Evolutionary conservation across 2,797 vertebrate species (phyloP).

Genomic region (Siniperca undulata): DNA sequence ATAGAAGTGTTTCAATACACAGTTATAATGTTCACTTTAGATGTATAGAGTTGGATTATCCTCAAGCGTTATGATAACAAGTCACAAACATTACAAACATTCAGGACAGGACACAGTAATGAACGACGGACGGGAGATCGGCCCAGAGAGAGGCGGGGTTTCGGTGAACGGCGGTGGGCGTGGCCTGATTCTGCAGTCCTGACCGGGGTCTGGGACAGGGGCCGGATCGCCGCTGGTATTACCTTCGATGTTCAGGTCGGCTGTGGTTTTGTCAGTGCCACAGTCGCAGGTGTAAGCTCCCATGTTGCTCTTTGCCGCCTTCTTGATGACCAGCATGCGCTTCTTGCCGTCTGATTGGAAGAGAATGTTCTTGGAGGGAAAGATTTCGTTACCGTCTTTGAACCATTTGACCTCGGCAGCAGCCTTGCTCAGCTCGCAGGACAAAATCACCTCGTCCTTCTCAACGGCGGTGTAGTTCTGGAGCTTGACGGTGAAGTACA

Average conservation of each 20-base stretch:
- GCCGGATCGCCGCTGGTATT: conserved; percentile 31
- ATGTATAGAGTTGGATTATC: conserved; percentile 35
- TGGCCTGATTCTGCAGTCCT: conserved; percentile 31
- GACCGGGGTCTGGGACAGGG: neutral
- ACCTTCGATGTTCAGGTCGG: conserved; percentile 95
- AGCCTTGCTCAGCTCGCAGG: conserved; percentile 96
- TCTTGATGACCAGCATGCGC: conserved; percentile 91
- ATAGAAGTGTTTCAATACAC: neutral
- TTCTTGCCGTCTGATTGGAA: conserved; percentile 91
- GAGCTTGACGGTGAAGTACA: conserved; percentile 95
- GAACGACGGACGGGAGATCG: neutral
- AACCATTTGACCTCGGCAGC: conserved; percentile 93
- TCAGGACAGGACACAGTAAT: conserved; percentile 22
- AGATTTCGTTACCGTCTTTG: conserved; percentile 93
- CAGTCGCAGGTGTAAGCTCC: conserved; percentile 95
- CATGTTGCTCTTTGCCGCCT: conserved; percentile 89
- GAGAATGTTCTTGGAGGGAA: conserved; percentile 90
- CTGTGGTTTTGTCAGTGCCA: conserved; percentile 93
- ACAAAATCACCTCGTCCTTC: conserved; percentile 93
- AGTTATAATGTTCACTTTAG: neutral
- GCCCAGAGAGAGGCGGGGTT: neutral
- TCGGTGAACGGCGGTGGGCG: neutral
- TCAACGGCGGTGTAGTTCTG: conserved; percentile 96
- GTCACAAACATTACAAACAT: conserved; percentile 18
- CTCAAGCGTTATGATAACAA: neutral